phyloP scores from a whole-genome alignment of 2,797 vertebrate genomes.

The Huso huso region DNA sequence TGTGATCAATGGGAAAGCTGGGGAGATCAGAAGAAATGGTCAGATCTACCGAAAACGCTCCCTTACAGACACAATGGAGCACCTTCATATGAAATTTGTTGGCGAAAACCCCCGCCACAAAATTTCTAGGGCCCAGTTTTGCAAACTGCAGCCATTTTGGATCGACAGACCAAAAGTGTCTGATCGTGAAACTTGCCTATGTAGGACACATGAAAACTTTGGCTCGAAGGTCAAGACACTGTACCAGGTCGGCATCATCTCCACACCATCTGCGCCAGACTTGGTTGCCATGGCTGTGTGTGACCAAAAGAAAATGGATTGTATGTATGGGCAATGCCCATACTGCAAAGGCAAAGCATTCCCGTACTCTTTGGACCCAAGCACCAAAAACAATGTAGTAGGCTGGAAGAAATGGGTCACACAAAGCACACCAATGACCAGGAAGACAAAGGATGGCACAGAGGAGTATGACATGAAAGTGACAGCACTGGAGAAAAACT shows the following conservation, averaged over 20 bases:
- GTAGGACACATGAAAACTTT: slow-evolving; percentile 10
- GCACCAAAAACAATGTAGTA: slow-evolving; percentile 8
- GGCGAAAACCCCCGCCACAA: slow-evolving; percentile 14
- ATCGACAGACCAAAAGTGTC: neutral
- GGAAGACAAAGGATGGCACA: neutral
- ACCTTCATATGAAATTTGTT: slow-evolving; percentile 15
- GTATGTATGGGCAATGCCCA: slow-evolving; percentile 4
- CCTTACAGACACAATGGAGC: slow-evolving; percentile 16
- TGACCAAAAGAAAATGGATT: neutral
- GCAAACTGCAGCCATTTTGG: slow-evolving; percentile 12
- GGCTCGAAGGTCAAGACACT: slow-evolving; percentile 5
- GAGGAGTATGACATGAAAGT: neutral
- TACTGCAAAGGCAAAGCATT: slow-evolving; percentile 11
- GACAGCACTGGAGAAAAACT: neutral
- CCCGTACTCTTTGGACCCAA: slow-evolving; percentile 10
- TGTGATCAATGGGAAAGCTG: slow-evolving; percentile 17
- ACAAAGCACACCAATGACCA: neutral
- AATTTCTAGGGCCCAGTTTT: slow-evolving; percentile 3
- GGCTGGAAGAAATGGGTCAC: slow-evolving; percentile 15
- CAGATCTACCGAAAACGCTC: slow-evolving; percentile 12
- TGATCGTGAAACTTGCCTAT: slow-evolving; percentile 13
- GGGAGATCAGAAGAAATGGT: slow-evolving; percentile 11
- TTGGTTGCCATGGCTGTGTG: slow-evolving; percentile 5
- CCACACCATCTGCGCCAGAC: slow-evolving; percentile 5
- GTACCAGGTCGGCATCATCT: slow-evolving; percentile 8